These are phyloP conservation scores for Chymomyza amoena DNA, from an alignment of 2,888 invertebrate species.

Conservation along the genomic window DNA sequence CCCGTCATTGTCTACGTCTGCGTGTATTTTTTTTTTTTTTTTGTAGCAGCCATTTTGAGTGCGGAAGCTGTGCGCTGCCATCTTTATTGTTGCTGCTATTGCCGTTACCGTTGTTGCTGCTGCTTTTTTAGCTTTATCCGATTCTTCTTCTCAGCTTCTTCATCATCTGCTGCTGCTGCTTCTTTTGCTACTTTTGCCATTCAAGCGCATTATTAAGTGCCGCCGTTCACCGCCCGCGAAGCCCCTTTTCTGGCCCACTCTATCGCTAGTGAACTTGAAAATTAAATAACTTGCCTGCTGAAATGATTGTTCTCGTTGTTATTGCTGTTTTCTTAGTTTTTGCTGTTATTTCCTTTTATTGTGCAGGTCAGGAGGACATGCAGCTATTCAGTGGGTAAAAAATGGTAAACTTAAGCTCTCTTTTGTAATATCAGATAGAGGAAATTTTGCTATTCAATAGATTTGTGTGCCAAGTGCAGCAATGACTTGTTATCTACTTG, in stretches of 20 bases:
- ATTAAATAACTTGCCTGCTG: conserved; percentile 24
- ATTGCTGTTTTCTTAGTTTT: conserved; percentile 10
- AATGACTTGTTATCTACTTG: background rate
- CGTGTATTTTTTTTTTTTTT: background rate
- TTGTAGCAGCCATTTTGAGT: conserved; percentile 52
- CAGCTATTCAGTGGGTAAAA: conserved; percentile 3
- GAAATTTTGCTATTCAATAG: background rate
- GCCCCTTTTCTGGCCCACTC: background rate
- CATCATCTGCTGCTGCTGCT: background rate
- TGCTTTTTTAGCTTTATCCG: background rate
- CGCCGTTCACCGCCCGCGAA: conserved; percentile 12
- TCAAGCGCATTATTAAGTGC: conserved; percentile 51
- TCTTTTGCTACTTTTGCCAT: conserved; percentile 25
- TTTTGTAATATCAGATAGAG: background rate
- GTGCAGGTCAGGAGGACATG: background rate
- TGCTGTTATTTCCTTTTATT: background rate
- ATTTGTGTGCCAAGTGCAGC: background rate
- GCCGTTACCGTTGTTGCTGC: background rate
- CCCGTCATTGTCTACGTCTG: conserved; percentile 18
- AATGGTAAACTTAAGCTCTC: background rate
- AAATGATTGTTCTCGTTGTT: background rate
- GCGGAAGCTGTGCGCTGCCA: conserved; percentile 45
- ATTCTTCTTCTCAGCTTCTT: background rate
- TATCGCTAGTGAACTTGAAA: conserved; percentile 45
- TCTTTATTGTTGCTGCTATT: background rate